Evolutionary conservation across 2,888 invertebrate species (phyloP), one percentile per base, ranked within the genome.

Genomic region (Alentia gelatinosa): DNA sequence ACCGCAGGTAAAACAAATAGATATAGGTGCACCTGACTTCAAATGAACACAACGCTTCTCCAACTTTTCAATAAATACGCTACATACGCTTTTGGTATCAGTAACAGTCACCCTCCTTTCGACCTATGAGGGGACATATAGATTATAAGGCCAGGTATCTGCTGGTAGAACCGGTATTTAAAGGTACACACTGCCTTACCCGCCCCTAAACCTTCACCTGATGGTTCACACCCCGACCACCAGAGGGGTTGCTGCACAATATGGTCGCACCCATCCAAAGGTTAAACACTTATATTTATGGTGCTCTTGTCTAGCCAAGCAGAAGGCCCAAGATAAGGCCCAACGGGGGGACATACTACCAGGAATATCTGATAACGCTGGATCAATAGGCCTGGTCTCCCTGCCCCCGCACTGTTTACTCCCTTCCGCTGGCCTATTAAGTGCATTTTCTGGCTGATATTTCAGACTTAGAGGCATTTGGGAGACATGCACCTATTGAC

Each of bases 341-440:
- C 4, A 5, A 23, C 4, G 19, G 35, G 37, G n/a, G n/a, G 15
- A 79, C 79, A 79, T 79, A 79, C 79, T 79, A 37, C 79, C 79
- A 79, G 37, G 7, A 79, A 79, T 39, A 79, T 79, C 79, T 79
- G 79, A 79, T 79, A 79, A 79, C 79, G 26, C 35, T 19, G 15
- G 39, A 79, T 79, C 79, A 37, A 79, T 79, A 79, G n/a, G 26
- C 23, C 37, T 1, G 3, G 1, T 26, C 74, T 12, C 74, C 33
- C 26, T 15, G 15, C 74, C 30, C 26, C 30, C 33, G 12, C 5
- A 74, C 74, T 33, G 33, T 15, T 33, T n/a, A 5, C 68, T 26
- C 74, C 30, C 74, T 74, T 33, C 74, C 33, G 4, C 33, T 33
- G 5, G 56, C 56, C 56, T 1, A 4, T 56, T 56, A 56, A 56